A percentile compares a stretch with the other conserved stretches of the same genome.
Conservation (phyloP, 2,888 invertebrate genomes). For the Nymphalis polychloros region DNA sequence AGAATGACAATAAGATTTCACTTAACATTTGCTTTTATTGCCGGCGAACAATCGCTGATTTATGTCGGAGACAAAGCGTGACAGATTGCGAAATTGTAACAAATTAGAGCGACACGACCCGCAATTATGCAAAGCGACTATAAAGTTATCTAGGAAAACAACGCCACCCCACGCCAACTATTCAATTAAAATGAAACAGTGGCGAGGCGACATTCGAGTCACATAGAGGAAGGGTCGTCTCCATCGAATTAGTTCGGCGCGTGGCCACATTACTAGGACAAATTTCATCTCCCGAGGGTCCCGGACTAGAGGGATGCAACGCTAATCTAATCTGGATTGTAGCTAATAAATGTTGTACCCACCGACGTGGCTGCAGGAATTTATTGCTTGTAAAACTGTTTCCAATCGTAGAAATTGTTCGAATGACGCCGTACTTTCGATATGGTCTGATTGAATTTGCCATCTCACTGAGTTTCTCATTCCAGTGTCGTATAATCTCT, state of each 20-base stretch:
- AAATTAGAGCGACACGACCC: conserved; percentile 70
- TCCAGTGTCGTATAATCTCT: conserved; percentile 39
- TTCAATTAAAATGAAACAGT: conserved; percentile 80
- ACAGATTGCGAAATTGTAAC: conserved; percentile 76
- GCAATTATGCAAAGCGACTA: conserved; percentile 78
- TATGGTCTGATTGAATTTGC: conserved; percentile 75
- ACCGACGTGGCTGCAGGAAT: conserved; percentile 72
- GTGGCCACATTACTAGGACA: conserved; percentile 80
- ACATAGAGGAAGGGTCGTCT: conserved; percentile 69
- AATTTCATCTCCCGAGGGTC: conserved; percentile 71
- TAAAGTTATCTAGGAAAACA: conserved; percentile 79
- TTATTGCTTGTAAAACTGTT: conserved; percentile 82
- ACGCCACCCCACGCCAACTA: conserved; percentile 74
- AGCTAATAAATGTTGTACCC: conserved; percentile 80
- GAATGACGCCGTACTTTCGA: conserved; percentile 65
- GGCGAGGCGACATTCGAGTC: conserved; percentile 73
- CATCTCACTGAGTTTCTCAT: conserved; percentile 59
- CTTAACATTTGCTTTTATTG: conserved; percentile 45
- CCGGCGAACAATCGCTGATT: conserved; percentile 41
- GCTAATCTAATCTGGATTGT: conserved; percentile 80
- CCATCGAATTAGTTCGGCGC: conserved; percentile 78
- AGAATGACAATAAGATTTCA: conserved; percentile 23
- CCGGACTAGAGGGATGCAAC: conserved; percentile 69
- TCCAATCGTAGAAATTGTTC: conserved; percentile 77
- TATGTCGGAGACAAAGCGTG: conserved; percentile 54